Base-by-base conservation (phyloP, 2,888 invertebrate species). In the Luperina nickerlii region DNA sequence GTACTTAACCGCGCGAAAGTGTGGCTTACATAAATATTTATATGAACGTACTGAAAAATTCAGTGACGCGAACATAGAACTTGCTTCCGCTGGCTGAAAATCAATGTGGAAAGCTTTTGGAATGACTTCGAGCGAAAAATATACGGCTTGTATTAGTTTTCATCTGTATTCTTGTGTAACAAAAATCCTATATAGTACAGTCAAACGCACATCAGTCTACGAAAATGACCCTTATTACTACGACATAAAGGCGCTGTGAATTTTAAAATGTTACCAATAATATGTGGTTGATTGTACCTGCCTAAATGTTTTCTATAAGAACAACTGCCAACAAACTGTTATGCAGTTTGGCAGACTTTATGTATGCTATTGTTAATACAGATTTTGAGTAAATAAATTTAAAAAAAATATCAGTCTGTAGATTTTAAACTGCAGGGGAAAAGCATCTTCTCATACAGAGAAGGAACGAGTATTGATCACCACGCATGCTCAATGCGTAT, bases 31-130 rank as follows among this genome's bases (percentile, higher is more conserved):
- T 86, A 86, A 79, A 86, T 86, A 86, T 86, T 86, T 86, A 86
- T 86, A 79, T 79, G 76, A 54, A 65, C 60, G 66, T 81, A 74
- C 85, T 89, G 88, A 89, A 86, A 89, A 86, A 87, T 87, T 89
- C 89, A 89, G 83, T 32, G 83, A 62, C 74, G 86, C 81, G 69
- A 77, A 72, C 76, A 81, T 84, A 79, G 83, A 85, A 87, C 79
- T 62, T n/a, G 70, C 74, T 86, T 87, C 81, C 86, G 79, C 78
- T 80, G 45, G 66, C 62, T 80, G 77, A 72, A 86, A 87, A 86
- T 86, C 87, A 85, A 87, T 82, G 84, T 27, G 68, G 66, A 42
- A 71, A 85, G 85, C 85, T 85, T 85, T 85, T 74, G 38, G 57
- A 18, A 82, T 68, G 82, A 65, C 71, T 76, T 76, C 70, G 65